Evolutionary conservation across 1,140 invertebrate species (phyloP).

Genomic region (Cyrtorhinus lividipennis): DNA sequence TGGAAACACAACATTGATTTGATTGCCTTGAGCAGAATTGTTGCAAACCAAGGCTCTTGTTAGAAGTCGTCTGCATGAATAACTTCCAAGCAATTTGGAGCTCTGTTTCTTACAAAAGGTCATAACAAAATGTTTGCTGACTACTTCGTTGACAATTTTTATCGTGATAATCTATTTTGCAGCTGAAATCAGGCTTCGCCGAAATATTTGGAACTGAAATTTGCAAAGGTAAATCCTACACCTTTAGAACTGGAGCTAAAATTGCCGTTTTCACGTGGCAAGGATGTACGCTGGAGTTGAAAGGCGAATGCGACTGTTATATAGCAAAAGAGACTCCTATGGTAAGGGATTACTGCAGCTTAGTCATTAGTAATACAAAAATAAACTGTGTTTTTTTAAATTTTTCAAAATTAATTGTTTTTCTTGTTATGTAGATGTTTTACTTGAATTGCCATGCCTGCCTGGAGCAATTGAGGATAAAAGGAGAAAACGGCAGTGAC

Average conservation of each 20-base stretch:
- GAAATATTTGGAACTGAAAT: slow-evolving; percentile 97
- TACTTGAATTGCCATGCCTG: slow-evolving; percentile 92
- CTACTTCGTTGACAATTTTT: no score
- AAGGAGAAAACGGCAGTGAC: slow-evolving; percentile 47
- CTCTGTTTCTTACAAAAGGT: no score
- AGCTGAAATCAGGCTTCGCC: slow-evolving; percentile 74
- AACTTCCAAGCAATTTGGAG: no score
- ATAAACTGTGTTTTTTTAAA: slow-evolving; percentile 3
- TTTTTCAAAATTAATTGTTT: neutral
- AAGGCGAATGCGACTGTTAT: slow-evolving; percentile 79
- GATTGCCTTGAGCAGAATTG: no score
- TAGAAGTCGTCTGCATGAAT: no score
- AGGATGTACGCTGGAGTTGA: slow-evolving; percentile 70
- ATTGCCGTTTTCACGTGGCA: slow-evolving; percentile 94
- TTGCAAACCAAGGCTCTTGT: no score
- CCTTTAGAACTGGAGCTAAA: slow-evolving; percentile 79
- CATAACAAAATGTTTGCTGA: no score
- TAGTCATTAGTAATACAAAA: no score
- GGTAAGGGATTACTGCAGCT: slow-evolving; percentile 34
- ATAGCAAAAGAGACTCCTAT: slow-evolving; percentile 93
- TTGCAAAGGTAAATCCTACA: slow-evolving; percentile 83
- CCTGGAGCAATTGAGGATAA: slow-evolving; percentile 71
- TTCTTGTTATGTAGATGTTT: slow-evolving; percentile 31
- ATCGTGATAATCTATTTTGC: slow-evolving; percentile 26
- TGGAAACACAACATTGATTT: no score